Conservation (phyloP, 2,888 invertebrate genomes). For the Neoitamus cyanurus region DNA sequence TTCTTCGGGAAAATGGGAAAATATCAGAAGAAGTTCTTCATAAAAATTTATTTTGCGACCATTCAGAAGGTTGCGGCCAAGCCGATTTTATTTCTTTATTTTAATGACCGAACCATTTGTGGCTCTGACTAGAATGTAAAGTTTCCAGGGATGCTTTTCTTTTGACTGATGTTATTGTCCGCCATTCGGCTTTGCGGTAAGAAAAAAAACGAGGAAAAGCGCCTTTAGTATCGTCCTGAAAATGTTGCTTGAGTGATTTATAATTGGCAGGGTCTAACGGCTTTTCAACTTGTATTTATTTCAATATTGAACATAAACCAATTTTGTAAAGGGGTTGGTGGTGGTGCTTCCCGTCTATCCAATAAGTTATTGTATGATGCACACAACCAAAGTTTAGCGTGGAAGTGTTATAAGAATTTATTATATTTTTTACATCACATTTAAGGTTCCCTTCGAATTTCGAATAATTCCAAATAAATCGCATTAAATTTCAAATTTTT, state of each 20-base stretch:
- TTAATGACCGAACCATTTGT: neutral
- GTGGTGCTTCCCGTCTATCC: neutral
- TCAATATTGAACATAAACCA: neutral
- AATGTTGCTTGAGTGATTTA: neutral
- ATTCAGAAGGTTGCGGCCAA: neutral
- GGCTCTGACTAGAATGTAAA: neutral
- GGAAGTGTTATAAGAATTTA: too few species aligned
- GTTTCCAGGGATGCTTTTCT: neutral
- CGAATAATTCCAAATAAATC: too few species aligned
- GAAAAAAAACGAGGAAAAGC: neutral
- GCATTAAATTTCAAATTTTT: too few species aligned
- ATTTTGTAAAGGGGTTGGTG: too few species aligned
- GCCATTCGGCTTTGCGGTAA: neutral
- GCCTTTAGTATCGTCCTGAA: neutral
- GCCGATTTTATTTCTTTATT: neutral
- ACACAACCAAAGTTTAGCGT: too few species aligned
- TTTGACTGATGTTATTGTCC: neutral
- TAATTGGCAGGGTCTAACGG: neutral
- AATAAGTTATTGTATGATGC: neutral
- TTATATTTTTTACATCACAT: too few species aligned
- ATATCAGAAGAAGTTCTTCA: neutral
- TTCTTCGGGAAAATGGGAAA: neutral
- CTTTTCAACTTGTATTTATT: neutral
- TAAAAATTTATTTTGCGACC: neutral
- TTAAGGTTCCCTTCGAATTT: too few species aligned